These are phyloP conservation scores for Orius laevigatus DNA, from an alignment of 1,140 invertebrate species.

Conservation along the genomic window DNA sequence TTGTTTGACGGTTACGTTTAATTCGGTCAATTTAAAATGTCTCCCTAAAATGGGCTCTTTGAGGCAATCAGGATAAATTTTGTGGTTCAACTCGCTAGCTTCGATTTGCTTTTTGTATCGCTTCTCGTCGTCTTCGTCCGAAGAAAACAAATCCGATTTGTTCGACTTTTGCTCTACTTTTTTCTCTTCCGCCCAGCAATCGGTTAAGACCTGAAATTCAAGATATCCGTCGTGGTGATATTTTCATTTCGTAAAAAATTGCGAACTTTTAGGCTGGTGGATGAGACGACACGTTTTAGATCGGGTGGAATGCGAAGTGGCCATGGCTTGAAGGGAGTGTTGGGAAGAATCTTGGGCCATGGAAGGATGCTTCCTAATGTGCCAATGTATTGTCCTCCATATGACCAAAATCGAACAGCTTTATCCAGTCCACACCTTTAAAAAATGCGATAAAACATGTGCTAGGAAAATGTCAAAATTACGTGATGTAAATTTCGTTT, in stretches of 20 bases:
- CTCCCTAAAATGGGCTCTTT: neutral
- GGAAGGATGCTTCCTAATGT: neutral
- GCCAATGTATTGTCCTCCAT: conserved; percentile 4
- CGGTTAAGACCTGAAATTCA: neutral
- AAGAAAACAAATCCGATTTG: neutral
- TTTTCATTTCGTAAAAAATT: neutral
- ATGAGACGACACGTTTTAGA: conserved; percentile 4
- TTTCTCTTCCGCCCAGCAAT: too few species aligned
- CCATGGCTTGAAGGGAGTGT: neutral
- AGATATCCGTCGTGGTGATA: neutral
- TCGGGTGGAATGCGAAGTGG: conserved; percentile 5
- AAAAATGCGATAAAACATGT: neutral
- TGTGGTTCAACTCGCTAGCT: neutral
- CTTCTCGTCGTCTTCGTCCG: neutral
- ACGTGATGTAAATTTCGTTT: conserved; percentile 13
- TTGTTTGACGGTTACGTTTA: too few species aligned
- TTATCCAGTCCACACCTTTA: conserved; percentile 2
- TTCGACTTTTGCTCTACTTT: neutral
- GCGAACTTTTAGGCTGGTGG: conserved; percentile 7
- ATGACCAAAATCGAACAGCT: conserved; percentile 6
- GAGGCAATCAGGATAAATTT: neutral
- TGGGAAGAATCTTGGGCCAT: neutral
- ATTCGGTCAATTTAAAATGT: too few species aligned
- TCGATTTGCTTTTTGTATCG: neutral
- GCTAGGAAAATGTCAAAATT: neutral